Base-by-base conservation (phyloP, 2,888 invertebrate genomes). In the Halictus quadricinctus region DNA sequence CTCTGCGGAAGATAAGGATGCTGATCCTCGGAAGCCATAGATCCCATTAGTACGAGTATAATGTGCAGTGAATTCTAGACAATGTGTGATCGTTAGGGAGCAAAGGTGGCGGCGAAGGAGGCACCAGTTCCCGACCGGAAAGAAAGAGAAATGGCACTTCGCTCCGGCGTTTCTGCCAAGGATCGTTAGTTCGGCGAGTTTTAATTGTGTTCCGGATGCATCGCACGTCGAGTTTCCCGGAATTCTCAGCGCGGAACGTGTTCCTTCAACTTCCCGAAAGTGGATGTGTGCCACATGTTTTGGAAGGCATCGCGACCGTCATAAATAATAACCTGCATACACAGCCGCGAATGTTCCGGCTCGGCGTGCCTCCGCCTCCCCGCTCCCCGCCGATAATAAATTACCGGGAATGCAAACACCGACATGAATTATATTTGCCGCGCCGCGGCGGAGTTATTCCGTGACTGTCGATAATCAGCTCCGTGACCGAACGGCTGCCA, bases 301-400 rank as follows among this genome's bases (percentile, higher is more conserved):
- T 70, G 60, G 36, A 48, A 60, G 54, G 79, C 60, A 54, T 70
- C 76, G 58, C 29, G 77, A 72, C 43, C 58, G 69, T 77, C 66
- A 64, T 86, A 86, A 86, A 86, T 86, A 85, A 85, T 80, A 66
- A 69, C 76, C 43, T 18, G 36, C 76, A 66, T 74, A 77, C 75
- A 72, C 18, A 41, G 66, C 80, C 76, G 72, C 75, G 46, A 46
- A 69, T 66, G 80, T 79, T 85, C 58, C 36, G 18, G 18, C 46
- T 60, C 64, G 46, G 60, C 36, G 60, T 69, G 75, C 76, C 82
- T 43, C 18, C 13, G 5, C 43, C 43, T 10, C 82, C 50, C 18
- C 13, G 1, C 43, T 10, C 50, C 50, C 8, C 54, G 13, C 72
- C 77, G 81, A 80, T 80, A 79, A 80, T 82, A 82, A 85, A 87